These are phyloP conservation scores for Phrynosoma platyrhinos DNA, from an alignment of 2,113 vertebrate genomes.

Conservation along the genomic window DNA sequence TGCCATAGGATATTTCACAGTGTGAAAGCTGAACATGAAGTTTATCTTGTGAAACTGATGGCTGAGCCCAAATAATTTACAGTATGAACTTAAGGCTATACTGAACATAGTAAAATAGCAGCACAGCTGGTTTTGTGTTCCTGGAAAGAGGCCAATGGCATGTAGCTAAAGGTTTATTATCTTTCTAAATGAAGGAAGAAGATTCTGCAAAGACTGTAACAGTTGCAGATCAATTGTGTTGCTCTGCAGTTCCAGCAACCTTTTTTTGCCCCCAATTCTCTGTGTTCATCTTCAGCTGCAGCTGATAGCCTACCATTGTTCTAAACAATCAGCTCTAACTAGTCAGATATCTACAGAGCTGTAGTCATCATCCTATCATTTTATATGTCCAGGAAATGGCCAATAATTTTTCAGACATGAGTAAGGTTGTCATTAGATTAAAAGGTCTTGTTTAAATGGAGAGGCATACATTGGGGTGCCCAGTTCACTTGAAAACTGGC, in stretches of 20 bases:
- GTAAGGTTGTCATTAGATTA: not conserved
- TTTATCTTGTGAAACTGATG: not conserved
- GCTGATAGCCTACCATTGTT: not conserved
- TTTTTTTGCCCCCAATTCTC: not conserved
- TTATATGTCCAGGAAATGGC: not conserved
- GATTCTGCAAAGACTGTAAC: not conserved
- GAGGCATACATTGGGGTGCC: not conserved
- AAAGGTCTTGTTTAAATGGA: not conserved
- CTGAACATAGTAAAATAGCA: conserved; percentile 12
- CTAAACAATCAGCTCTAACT: conserved; percentile 3
- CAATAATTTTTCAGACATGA: not conserved
- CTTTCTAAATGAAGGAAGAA: conserved; percentile 15
- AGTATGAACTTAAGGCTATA: conserved; percentile 1
- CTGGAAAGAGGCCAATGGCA: conserved; percentile 13
- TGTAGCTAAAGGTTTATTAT: conserved; percentile 10
- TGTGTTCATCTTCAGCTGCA: not conserved
- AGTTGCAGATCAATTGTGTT: not conserved
- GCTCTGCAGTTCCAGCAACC: not conserved
- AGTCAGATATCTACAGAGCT: not conserved
- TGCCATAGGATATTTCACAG: not conserved
- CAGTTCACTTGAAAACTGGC: too few species aligned
- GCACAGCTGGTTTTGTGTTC: conserved; percentile 13
- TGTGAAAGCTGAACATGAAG: not conserved
- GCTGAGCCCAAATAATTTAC: conserved; percentile 6
- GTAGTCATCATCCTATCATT: not conserved